Evolutionary conservation across 2,113 vertebrate species (phyloP).

Genomic region (Podiceps cristatus): DNA sequence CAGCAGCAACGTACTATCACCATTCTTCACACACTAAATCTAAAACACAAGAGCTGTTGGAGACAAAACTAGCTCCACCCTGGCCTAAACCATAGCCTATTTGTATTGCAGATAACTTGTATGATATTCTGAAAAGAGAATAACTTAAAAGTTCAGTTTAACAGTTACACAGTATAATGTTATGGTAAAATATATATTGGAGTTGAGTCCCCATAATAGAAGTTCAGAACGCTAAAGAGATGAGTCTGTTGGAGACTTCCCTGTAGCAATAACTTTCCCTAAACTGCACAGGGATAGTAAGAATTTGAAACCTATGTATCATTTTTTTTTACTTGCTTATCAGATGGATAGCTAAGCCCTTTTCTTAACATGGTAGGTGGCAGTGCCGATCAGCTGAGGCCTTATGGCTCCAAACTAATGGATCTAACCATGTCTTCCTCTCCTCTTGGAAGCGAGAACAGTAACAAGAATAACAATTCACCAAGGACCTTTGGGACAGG

Average conservation of each 20-base stretch:
- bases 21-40: too few species aligned
- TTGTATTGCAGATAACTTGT: neutral
- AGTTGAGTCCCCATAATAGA: neutral
- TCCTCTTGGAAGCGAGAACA: conserved; percentile 61
- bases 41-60: too few species aligned
- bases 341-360: conserved; percentile 19
- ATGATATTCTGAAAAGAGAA: neutral
- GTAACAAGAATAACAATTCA: conserved; percentile 63
- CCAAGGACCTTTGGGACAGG: conserved; percentile 40
- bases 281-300: neutral
- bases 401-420: conserved; percentile 33
- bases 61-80: too few species aligned
- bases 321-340: neutral
- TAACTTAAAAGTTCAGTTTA: neutral
- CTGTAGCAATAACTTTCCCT: neutral
- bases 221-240: neutral
- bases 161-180: neutral
- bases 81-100: neutral
- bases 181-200: neutral
- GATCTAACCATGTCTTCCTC: conserved; percentile 54
- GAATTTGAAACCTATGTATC: neutral
- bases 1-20: too few species aligned
- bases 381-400: conserved; percentile 39
- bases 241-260: neutral
- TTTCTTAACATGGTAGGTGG: conserved; percentile 42